These are phyloP conservation scores for Hapalemur alaotrensis DNA, from an alignment of 2,797 vertebrate species.

Conservation along the genomic window DNA sequence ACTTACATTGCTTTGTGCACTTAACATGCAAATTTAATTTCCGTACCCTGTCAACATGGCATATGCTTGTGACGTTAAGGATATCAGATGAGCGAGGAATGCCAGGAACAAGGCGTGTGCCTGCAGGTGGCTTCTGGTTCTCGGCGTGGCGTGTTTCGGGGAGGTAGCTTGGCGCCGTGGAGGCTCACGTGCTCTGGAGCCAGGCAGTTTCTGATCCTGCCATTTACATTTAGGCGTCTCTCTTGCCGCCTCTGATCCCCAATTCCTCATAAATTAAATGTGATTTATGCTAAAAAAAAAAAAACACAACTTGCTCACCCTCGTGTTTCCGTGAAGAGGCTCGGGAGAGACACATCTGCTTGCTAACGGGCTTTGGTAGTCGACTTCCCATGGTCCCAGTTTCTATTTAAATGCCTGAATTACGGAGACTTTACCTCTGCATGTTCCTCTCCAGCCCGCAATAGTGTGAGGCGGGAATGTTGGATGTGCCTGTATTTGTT, in stretches of 20 bases:
- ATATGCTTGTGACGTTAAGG: not conserved
- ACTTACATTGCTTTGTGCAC: not conserved
- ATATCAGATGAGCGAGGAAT: not conserved
- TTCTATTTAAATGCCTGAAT: not conserved
- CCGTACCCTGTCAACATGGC: not conserved
- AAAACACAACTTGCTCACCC: rapidly evolving
- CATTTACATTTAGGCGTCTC: not conserved
- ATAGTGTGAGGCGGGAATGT: rapidly evolving
- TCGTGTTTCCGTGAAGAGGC: not conserved
- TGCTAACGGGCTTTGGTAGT: rapidly evolving
- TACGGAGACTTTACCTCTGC: not conserved
- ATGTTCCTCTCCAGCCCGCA: rapidly evolving
- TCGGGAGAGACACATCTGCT: rapidly evolving
- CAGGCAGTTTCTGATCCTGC: not conserved
- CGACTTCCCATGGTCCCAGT: not conserved
- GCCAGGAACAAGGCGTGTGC: not conserved
- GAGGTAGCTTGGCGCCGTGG: rapidly evolving
- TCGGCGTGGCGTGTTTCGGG: rapidly evolving
- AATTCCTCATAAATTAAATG: not conserved
- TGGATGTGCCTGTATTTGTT: not conserved
- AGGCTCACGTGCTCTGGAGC: rapidly evolving
- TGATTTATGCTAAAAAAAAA: not conserved
- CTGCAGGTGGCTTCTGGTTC: not conserved
- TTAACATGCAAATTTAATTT: conserved; percentile 16
- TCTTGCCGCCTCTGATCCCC: not conserved